Base-by-base conservation (phyloP, 2,888 invertebrate genomes). In the Netelia fuscicornis region DNA sequence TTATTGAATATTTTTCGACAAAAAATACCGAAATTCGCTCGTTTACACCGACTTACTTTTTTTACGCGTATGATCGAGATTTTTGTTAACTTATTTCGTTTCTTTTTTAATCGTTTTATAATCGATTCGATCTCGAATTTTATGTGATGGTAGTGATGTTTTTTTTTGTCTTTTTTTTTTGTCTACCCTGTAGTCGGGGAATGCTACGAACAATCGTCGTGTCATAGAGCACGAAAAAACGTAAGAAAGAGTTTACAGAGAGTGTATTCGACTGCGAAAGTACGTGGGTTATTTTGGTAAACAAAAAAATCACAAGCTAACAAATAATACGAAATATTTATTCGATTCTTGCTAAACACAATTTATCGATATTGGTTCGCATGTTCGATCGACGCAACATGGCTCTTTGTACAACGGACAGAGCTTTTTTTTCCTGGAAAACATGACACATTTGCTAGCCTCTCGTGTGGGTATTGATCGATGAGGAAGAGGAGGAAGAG, bases 181-280 rank as follows among this genome's bases (percentile, higher is more conserved):
- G 6, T 65, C 13, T 44, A 37, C 30, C 25, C 52, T 62, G 0
- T 82, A 67, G 52, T 84, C 75, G 75, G 60, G 62, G 25, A 74
- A 76, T 77, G 82, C 82, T 83, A 25, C 77, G 77, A 72, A 83
- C 72, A 83, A 83, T 83, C 82, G 76, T 82, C 58, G 81, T 70
- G 70, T 81, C n/a, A 56, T 37, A 67, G 54, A 70, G 17, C 62
- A 44, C 70, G 71, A 67, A 44, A 20, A 30, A 64, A 25, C 13
- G 20, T 56, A 44, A 48, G 56, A 52, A 48, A 72, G 60, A 78
- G 44, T 72, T 70, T 58, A 62, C 25, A 70, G 60, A 70, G 60
- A 30, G 30, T 42, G 62, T 52, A 64, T 30, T 71, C 20, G 42
- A 64, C 37, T 37, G 23, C 62, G 71, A 17, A 62, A 67, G 42